Evolutionary conservation across 1,140 invertebrate genomes (phyloP), one percentile per base, ranked within the genome.

Genomic region (Thaumatotibia leucotreta): DNA sequence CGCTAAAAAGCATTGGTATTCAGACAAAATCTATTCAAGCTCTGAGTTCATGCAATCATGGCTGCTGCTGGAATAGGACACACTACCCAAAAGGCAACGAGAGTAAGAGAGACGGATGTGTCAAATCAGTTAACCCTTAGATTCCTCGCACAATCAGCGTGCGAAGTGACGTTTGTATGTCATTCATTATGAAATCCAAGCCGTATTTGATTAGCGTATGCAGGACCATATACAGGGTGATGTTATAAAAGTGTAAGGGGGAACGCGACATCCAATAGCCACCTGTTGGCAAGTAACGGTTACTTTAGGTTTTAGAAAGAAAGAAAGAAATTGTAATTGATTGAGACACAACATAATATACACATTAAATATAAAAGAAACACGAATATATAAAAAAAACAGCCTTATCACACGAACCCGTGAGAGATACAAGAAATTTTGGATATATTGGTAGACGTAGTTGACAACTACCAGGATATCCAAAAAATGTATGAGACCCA

Each of bases 81-180:
- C 24, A 67, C 31, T 32, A 70, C 70, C 54, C 4, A 29, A 24
- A 39, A 70, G 52, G 49, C 14, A 70, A 73, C 67, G 63, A 29
- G 64, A 61, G 65, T 24, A 58, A 74, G 66, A 65, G 72, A 73
- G 63, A 78, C 70, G 54, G 29, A 72, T 52, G 62, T 80, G 88
- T 89, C 84, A 86, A 79, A 83, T 86, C 70, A 82, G 68, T 88
- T 87, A 73, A 90, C 86, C 88, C 70, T 61, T 74, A 73, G 85
- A 88, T 88, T 88, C 85, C 76, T 82, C 49, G 66, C 70, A 82
- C 85, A 88, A 90, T 88, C 86, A 86, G 86, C 85, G 83, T 88
- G 85, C 87, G 85, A 89, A 88, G 84, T 83, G 64, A 75, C 66
- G 62, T 88, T 84, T 77, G 76, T 75, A 76, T 76, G 69, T 73